phyloP scores from a whole-genome alignment of 1,140 invertebrate genomes.

The Metopolophium dirhodum region DNA sequence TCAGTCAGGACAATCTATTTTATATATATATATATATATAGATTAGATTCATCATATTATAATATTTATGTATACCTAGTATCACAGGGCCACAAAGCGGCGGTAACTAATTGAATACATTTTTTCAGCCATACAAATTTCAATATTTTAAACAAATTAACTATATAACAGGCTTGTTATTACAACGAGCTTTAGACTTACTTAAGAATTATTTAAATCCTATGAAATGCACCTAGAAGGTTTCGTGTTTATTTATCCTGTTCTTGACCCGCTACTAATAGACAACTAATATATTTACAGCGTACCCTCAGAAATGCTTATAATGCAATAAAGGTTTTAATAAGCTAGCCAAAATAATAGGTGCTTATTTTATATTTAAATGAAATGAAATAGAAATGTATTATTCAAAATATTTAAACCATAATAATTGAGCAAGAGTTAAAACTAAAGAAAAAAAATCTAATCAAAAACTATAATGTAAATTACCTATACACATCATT shows the following conservation, averaged over 20 bases:
- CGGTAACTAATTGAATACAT: background rate
- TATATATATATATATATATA: too few relatives aligned
- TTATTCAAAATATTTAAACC: background rate
- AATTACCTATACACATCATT: background rate
- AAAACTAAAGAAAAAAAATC: background rate
- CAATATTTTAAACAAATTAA: constrained; percentile 32
- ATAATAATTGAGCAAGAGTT: background rate
- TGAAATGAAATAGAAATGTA: background rate
- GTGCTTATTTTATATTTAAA: constrained; percentile 24
- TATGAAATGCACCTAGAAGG: constrained; percentile 7
- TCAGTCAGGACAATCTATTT: too few relatives aligned
- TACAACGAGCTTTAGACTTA: constrained; percentile 36
- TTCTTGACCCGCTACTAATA: constrained; percentile 40
- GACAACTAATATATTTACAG: background rate
- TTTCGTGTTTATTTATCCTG: constrained; percentile 54
- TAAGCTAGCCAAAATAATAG: background rate
- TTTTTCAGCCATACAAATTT: constrained; percentile 1
- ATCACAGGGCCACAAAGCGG: background rate
- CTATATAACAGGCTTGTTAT: constrained; percentile 38
- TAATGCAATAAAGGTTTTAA: constrained; percentile 46
- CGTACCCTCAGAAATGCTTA: constrained; percentile 50
- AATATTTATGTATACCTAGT: background rate
- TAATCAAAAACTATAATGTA: background rate
- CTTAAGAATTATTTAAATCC: constrained; percentile 51
- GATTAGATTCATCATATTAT: background rate